Evolutionary conservation across 2,113 vertebrate genomes (phyloP), one percentile per base, ranked within the genome.

Genomic region (Tetraodon nigroviridis): DNA sequence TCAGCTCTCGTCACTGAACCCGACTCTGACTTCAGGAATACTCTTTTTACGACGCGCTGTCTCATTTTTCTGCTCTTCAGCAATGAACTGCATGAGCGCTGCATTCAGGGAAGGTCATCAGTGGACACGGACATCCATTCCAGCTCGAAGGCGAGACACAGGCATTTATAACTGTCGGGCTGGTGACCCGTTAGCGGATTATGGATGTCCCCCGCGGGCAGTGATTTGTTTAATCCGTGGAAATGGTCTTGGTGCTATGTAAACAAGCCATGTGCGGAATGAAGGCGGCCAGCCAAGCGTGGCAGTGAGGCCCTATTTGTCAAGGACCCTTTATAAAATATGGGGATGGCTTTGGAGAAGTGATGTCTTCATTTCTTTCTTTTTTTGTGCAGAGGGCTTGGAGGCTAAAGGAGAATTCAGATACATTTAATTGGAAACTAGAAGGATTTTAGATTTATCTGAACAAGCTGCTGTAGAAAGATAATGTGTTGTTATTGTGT

Each of bases 161-260:
- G 78, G 75, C 87, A 88, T 89, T 92, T 91, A 88, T 90, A 91
- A 92, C 89, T 93, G 93, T 93, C 91, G 92, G 88, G 58, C 75
- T 58, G 69, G 91, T 92, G 92, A 91, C 80, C 84, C 91, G 89
- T 95, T 95, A 91, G 91, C 83, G 89, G 92, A 89, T 94, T 95
- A 95, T 93, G 93, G 93, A 96, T 94, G 93, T 93, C 90, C 94
- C 90, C 92, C 92, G 90, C 90, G 90, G 89, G 87, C 90, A 86
- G 92, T 93, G 94, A 98, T 98, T 95, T 95, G 94, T 97, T 94
- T 97, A 96, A 98, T 96, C 93, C 91, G 92, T 93, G 94, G 92
- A 95, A 98, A 94, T 93, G 91, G 91, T 94, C 90, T 92, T 90
- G 92, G 90, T 89, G 92, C 92, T 94, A 94, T 97, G 94, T 98